Evolutionary conservation across 2,888 invertebrate genomes (phyloP), one percentile per base, ranked within the genome.

Genomic region (Schrankia costaestrigalis): DNA sequence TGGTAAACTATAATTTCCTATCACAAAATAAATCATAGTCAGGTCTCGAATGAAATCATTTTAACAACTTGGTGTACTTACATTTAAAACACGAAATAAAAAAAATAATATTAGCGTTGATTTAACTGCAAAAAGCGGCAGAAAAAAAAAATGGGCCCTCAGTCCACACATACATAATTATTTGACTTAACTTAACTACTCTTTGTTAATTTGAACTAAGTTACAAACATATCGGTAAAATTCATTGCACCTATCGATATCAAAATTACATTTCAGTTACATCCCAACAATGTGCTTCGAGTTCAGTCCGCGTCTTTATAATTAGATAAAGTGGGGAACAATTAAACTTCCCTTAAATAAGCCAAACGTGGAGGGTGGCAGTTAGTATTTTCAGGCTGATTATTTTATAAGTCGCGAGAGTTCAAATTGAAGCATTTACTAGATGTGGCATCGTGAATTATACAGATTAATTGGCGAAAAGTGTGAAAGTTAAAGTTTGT

Each of bases 271-370:
- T 36, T 36, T 50, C 56, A 46, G 49, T 47, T 33, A 42, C 1
- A 34, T 26, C 39, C 38, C 44, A 47, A 4, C 52, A 41, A 56
- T 57, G 61, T 45, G 44, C 41, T 58, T 41, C 50, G 67, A 72
- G 71, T 67, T 71, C 68, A 78, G 74, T 69, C 58, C 57, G 64
- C 71, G 78, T 78, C 80, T 82, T 81, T 71, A 76, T 86, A 86
- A 87, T 87, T 86, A 78, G 81, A 86, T 87, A 78, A 79, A 79
- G 79, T 66, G 79, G 68, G 72, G 75, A 69, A 75, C 81, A 83
- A 86, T 85, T 81, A 84, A 86, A 86, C 80, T 83, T 80, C 71
- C 77, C 79, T 83, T 84, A 82, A 85, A 85, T 83, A 83, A 84
- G 78, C 78, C 80, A 82, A 83, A 76, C 73, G 69, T 62, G 56